A percentile compares a stretch with the other conserved stretches of the same genome.
Conservation (phyloP, 2,888 invertebrate species). For the Litoditis marina region DNA sequence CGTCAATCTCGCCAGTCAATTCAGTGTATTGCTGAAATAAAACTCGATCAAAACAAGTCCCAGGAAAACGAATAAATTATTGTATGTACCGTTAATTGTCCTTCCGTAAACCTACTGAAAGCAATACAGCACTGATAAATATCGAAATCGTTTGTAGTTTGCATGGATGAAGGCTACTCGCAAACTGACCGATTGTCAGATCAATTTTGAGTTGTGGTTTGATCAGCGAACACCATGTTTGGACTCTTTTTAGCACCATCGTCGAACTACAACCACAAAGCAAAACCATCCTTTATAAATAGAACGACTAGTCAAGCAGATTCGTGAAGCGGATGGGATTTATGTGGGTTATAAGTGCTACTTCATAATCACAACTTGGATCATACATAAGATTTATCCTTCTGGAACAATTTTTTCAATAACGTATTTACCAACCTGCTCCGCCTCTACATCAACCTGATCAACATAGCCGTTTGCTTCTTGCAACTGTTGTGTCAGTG, state of each 20-base stretch:
- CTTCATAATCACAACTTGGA: background rate
- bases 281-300: too few relatives aligned
- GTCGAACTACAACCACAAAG: too few relatives aligned
- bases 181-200: too few relatives aligned
- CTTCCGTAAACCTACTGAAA: too few relatives aligned
- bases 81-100: background rate
- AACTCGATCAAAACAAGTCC: too few relatives aligned
- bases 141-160: slow-evolving; percentile 18
- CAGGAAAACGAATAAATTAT: background rate
- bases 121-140: too few relatives aligned
- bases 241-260: too few relatives aligned
- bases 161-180: slow-evolving; percentile 13
- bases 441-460: slow-evolving; percentile 40
- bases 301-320: too few relatives aligned
- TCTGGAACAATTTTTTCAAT: background rate
- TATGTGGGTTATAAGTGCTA: too few relatives aligned
- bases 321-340: too few relatives aligned
- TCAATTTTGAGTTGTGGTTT: background rate
- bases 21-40: slow-evolving; percentile 47
- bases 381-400: background rate
- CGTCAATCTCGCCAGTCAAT: slow-evolving; percentile 38
- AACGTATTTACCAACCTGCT: slow-evolving; percentile 26
- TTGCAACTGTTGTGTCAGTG: slow-evolving; percentile 21
- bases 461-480: slow-evolving; percentile 36
- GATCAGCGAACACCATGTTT: too few relatives aligned